phyloP scores from a whole-genome alignment of 2,113 vertebrate genomes.

The Paramisgurnus dabryanus region DNA sequence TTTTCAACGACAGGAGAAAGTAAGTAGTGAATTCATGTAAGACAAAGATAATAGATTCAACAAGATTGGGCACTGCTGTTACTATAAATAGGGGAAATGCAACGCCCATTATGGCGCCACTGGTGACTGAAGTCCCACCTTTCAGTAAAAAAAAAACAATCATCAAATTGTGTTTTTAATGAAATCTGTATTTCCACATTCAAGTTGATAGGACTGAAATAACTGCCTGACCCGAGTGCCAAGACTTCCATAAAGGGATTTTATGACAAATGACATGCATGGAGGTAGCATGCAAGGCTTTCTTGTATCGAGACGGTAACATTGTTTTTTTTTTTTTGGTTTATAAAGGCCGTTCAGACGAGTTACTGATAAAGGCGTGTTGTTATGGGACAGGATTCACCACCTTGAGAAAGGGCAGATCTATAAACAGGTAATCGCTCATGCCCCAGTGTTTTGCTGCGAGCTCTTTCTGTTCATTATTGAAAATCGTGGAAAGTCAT shows the following conservation, averaged over 20 bases:
- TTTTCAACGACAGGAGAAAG: constrained; percentile 97
- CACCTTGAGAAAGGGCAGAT: constrained; percentile 93
- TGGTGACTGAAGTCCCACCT: no score
- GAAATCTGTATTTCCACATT: no score
- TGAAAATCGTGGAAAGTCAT: neutral
- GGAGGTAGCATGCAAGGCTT: neutral
- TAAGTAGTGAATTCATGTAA: constrained; percentile 64
- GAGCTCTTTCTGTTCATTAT: neutral
- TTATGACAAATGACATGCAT: neutral
- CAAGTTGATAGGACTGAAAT: no score
- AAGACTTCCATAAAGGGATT: no score
- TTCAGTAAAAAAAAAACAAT: no score
- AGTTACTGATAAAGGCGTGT: constrained; percentile 88
- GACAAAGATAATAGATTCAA: no score
- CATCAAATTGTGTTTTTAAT: no score
- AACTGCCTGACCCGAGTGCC: no score
- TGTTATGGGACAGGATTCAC: constrained; percentile 97
- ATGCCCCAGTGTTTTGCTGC: neutral
- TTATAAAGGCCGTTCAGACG: constrained; percentile 88
- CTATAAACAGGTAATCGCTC: constrained; percentile 90
- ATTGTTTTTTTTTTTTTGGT: constrained; percentile 33
- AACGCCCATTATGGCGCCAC: neutral
- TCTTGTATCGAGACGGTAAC: neutral
- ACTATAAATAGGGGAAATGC: neutral
- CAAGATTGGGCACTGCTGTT: no score